Evolutionary conservation across 1,140 invertebrate genomes (phyloP).

Genomic region (Drosophila nebulosa): DNA sequence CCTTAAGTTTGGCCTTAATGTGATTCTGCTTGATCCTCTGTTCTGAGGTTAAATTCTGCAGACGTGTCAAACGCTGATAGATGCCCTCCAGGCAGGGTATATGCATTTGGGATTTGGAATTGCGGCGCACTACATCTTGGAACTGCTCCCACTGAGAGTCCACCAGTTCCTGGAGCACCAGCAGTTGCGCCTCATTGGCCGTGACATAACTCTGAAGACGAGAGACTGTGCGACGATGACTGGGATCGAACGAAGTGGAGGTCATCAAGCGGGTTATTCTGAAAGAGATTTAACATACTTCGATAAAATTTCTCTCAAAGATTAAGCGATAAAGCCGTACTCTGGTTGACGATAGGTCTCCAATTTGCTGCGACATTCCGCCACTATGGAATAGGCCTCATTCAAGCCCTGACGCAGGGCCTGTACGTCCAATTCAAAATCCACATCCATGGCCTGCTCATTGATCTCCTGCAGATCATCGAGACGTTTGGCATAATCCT

Average conservation of each 20-base stretch:
- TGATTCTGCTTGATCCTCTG: constrained; percentile 81
- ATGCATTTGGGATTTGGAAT: constrained; percentile 80
- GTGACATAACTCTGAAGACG: constrained; percentile 84
- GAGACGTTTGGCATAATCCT: constrained; percentile 80
- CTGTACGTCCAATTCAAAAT: constrained; percentile 72
- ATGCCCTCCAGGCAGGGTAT: constrained; percentile 85
- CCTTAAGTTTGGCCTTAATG: constrained; percentile 77
- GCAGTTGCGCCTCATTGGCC: constrained; percentile 85
- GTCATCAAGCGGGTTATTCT: constrained; percentile 65
- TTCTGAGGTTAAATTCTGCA: constrained; percentile 84
- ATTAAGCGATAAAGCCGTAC: constrained; percentile 71
- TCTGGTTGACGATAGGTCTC: constrained; percentile 82
- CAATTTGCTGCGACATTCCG: constrained; percentile 83
- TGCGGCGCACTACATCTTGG: constrained; percentile 81
- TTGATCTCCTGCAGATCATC: constrained; percentile 83
- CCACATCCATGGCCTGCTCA: constrained; percentile 81
- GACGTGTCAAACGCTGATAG: constrained; percentile 85
- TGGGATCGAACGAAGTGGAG: constrained; percentile 78
- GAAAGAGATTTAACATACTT: not conserved
- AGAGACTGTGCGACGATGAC: constrained; percentile 82
- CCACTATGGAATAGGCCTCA: constrained; percentile 84
- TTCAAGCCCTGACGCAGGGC: constrained; percentile 83
- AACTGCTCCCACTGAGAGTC: constrained; percentile 85
- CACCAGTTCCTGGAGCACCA: constrained; percentile 83
- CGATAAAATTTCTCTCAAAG: not conserved